Evolutionary conservation across 2,113 vertebrate genomes (phyloP).

Genomic region (Forbesichthys papilliferus): DNA sequence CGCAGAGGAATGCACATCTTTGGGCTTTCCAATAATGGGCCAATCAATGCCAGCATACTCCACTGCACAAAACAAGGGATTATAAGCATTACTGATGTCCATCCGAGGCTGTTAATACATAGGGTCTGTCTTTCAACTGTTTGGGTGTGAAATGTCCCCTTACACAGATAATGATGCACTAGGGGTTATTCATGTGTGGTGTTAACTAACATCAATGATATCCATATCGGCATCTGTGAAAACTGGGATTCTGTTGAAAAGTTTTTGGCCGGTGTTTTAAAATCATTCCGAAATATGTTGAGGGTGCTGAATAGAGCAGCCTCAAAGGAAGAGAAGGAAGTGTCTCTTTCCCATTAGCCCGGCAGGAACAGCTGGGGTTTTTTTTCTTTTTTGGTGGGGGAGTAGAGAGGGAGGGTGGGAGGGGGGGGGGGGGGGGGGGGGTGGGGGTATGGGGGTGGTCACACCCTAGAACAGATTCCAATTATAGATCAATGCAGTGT

Average conservation of each 20-base stretch:
- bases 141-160: constrained; percentile 18
- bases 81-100: constrained; percentile 21
- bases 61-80: constrained; percentile 47
- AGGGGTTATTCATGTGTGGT: not conserved
- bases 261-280: constrained; percentile 40
- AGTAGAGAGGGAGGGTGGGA: no score
- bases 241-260: constrained; percentile 6
- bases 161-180: not conserved
- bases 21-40: constrained; percentile 56
- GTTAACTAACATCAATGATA: constrained; percentile 17
- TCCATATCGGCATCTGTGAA: not conserved
- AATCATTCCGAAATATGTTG: constrained; percentile 39
- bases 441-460: constrained; percentile 70
- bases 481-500: constrained; percentile 82
- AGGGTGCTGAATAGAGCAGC: constrained; percentile 35
- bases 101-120: constrained; percentile 14
- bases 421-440: constrained; percentile 37
- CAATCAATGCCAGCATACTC: constrained; percentile 46
- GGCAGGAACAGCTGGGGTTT: constrained; percentile 49
- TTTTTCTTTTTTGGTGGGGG: not conserved
- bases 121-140: constrained; percentile 19
- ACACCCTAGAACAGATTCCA: constrained; percentile 80
- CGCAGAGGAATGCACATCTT: constrained; percentile 47
- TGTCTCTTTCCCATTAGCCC: constrained; percentile 53
- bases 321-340: constrained; percentile 54